Evolutionary conservation across 1,140 invertebrate species (phyloP).

Genomic region (Calliopsis andreniformis): DNA sequence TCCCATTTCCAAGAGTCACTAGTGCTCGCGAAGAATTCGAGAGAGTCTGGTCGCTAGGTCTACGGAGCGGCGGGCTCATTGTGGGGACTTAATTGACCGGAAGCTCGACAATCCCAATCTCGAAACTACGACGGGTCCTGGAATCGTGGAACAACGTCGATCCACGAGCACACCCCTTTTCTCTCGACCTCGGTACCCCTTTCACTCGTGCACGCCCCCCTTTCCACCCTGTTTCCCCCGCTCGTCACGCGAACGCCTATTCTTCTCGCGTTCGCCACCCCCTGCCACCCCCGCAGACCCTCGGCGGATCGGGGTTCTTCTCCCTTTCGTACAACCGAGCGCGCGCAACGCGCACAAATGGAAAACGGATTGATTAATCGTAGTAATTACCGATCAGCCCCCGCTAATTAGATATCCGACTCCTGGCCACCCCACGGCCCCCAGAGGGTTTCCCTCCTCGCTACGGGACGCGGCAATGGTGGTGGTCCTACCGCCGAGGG

Average conservation of each 20-base stretch:
- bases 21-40: constrained; percentile 8
- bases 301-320: constrained; percentile 43
- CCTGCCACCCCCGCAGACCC: constrained; percentile 38
- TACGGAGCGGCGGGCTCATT: constrained; percentile 37
- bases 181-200: constrained; percentile 40
- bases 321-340: constrained; percentile 48
- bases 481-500: constrained; percentile 55
- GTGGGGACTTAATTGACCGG: constrained; percentile 60
- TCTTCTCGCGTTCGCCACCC: constrained; percentile 39
- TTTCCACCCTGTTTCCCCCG: constrained; percentile 25
- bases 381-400: constrained; percentile 82
- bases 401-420: constrained; percentile 82
- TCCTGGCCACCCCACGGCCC: constrained; percentile 71
- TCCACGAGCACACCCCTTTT: constrained; percentile 49
- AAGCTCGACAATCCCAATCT: constrained; percentile 60
- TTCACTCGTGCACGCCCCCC: constrained; percentile 14
- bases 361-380: constrained; percentile 83
- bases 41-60: not conserved
- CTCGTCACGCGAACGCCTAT: constrained; percentile 45
- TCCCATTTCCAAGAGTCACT: not conserved
- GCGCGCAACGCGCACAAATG: constrained; percentile 75
- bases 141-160: constrained; percentile 57
- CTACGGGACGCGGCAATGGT: constrained; percentile 62
- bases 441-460: constrained; percentile 74
- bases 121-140: constrained; percentile 43